These are phyloP conservation scores for Anguilla anguilla DNA, from an alignment of 2,797 vertebrate species.

Conservation along the genomic window DNA sequence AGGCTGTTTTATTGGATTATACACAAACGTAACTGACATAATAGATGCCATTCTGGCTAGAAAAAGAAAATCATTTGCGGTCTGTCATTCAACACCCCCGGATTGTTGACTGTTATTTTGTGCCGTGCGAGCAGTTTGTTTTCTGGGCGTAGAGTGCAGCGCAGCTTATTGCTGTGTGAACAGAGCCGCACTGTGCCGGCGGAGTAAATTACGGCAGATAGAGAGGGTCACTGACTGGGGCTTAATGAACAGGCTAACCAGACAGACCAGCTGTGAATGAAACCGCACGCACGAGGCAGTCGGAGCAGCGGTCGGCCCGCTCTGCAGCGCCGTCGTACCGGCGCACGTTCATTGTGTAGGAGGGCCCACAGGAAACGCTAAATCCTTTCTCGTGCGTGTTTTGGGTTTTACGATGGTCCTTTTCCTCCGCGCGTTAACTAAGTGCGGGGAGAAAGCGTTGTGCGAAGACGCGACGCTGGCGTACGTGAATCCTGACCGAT, in stretches of 20 bases:
- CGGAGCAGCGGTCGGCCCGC: conserved; percentile 3
- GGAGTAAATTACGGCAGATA: conserved; percentile 20
- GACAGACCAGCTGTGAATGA: conserved; percentile 20
- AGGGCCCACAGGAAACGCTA: conserved; percentile 20
- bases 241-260: conserved; percentile 44
- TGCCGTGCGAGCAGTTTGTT: conserved; percentile 14
- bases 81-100: conserved; percentile 43
- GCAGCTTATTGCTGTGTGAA: conserved; percentile 33
- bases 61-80: conserved; percentile 53
- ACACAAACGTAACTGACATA: conserved; percentile 40
- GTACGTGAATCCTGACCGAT: no score
- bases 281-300: conserved; percentile 23
- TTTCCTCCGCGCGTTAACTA: background rate
- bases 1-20: conserved; percentile 43
- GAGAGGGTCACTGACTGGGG: conserved; percentile 23
- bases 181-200: background rate
- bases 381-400: conserved; percentile 13
- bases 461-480: background rate
- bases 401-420: background rate
- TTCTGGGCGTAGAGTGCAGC: background rate
- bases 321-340: background rate
- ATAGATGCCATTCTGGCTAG: conserved; percentile 50
- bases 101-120: conserved; percentile 12
- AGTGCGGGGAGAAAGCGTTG: background rate
- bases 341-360: background rate